Evolutionary conservation across 2,888 invertebrate genomes (phyloP).

Genomic region (Callimorpha dominula): DNA sequence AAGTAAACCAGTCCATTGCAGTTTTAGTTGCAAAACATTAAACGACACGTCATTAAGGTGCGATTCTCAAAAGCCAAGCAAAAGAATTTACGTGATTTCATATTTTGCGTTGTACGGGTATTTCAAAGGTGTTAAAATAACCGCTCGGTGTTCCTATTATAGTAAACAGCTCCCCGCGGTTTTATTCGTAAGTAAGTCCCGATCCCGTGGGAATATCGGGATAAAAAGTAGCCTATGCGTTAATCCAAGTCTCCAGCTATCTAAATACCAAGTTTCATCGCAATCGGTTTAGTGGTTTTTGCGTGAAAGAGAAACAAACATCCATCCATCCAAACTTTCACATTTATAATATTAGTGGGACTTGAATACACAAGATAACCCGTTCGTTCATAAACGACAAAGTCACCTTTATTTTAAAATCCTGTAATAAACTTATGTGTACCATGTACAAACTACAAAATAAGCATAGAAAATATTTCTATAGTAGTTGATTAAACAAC

Average conservation of each 20-base stretch:
- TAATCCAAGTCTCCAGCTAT: no score
- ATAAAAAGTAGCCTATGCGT: no score
- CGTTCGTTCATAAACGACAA: neutral
- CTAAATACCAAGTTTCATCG: no score
- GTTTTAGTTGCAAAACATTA: neutral
- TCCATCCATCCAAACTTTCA: no score
- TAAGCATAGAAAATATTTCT: no score
- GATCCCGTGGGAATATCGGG: no score
- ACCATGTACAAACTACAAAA: neutral
- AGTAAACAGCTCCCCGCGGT: no score
- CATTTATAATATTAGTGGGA: no score
- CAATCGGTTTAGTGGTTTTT: no score
- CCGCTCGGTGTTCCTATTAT: neutral
- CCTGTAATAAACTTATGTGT: neutral
- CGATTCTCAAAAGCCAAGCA: neutral
- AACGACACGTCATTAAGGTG: neutral
- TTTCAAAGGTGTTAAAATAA: neutral
- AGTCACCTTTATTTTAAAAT: neutral
- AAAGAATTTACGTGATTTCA: neutral
- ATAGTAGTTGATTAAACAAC: neutral
- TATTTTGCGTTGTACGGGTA: neutral
- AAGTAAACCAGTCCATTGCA: neutral
- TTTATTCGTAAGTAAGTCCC: no score
- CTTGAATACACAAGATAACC: neutral
- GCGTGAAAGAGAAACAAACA: no score